A percentile compares a stretch with the other conserved stretches of the same genome.
Conservation (phyloP, 1,140 invertebrate species). For the Stenopsyche tienmushanensis region DNA sequence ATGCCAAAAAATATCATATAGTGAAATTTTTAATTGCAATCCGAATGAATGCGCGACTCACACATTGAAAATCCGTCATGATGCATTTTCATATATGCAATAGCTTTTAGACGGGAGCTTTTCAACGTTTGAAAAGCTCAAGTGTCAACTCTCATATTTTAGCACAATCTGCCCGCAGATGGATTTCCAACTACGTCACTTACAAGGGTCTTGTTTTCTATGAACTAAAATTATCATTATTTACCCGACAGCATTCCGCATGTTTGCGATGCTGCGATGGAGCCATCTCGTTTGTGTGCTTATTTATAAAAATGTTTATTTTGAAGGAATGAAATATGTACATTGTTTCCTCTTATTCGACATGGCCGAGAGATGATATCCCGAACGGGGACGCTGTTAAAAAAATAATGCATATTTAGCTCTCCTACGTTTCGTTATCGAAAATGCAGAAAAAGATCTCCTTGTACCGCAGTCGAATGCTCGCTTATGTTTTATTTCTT, state of each 20-base stretch:
- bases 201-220: background rate
- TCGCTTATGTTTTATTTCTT: slow-evolving; percentile 26
- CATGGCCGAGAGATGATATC: background rate
- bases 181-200: background rate
- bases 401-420: background rate
- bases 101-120: background rate
- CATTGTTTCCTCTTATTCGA: no score
- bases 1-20: no score
- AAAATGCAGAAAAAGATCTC: slow-evolving; percentile 17
- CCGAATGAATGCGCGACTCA: no score
- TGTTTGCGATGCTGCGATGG: no score
- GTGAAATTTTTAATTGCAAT: no score
- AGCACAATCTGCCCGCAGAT: background rate
- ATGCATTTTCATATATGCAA: background rate
- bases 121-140: background rate
- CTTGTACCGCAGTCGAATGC: background rate
- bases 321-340: no score
- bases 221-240: background rate
- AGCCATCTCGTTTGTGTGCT: no score
- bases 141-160: background rate
- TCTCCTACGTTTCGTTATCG: slow-evolving; percentile 1
- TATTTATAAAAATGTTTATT: no score
- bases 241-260: no score
- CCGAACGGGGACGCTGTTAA: background rate
- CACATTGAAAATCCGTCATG: no score